phyloP scores from a whole-genome alignment of 1,140 invertebrate species.

The Zaprionus nigranus region DNA sequence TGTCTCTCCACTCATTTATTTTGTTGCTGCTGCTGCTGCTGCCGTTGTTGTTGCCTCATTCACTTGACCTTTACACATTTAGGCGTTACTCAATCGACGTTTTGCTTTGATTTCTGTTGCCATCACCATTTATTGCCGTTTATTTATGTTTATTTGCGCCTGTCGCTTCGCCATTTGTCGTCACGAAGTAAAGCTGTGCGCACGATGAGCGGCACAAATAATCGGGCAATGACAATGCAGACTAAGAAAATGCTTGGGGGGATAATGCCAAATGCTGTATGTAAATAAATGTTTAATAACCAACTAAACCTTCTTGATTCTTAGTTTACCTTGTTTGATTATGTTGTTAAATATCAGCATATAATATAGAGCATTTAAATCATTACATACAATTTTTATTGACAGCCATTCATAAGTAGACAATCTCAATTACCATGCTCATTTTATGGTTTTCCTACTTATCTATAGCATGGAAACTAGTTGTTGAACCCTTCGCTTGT shows the following conservation, averaged over 20 bases:
- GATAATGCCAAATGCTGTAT: too few relatives aligned
- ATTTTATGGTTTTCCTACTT: not conserved
- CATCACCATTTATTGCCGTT: constrained; percentile 68
- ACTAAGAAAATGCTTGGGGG: too few relatives aligned
- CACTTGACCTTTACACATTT: constrained; percentile 75
- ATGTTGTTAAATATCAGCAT: too few relatives aligned
- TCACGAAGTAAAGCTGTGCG: constrained; percentile 27
- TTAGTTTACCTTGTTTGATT: too few relatives aligned
- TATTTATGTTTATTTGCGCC: constrained; percentile 64
- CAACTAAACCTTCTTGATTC: too few relatives aligned
- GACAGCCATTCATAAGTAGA: not conserved
- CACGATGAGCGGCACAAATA: not conserved
- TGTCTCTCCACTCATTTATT: constrained; percentile 33
- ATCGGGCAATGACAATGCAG: too few relatives aligned
- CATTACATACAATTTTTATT: too few relatives aligned
- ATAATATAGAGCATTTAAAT: too few relatives aligned
- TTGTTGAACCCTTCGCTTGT: not conserved
- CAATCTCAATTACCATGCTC: not conserved
- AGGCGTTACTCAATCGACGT: constrained; percentile 71
- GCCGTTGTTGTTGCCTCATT: constrained; percentile 50
- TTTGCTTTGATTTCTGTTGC: constrained; percentile 62
- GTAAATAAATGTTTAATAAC: too few relatives aligned
- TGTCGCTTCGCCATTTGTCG: constrained; percentile 30
- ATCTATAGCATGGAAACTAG: not conserved
- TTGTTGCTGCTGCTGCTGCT: constrained; percentile 26